Evolutionary conservation across 2,797 vertebrate species (phyloP), one percentile per base, ranked within the genome.

Genomic region (Gephyroberyx darwinii): DNA sequence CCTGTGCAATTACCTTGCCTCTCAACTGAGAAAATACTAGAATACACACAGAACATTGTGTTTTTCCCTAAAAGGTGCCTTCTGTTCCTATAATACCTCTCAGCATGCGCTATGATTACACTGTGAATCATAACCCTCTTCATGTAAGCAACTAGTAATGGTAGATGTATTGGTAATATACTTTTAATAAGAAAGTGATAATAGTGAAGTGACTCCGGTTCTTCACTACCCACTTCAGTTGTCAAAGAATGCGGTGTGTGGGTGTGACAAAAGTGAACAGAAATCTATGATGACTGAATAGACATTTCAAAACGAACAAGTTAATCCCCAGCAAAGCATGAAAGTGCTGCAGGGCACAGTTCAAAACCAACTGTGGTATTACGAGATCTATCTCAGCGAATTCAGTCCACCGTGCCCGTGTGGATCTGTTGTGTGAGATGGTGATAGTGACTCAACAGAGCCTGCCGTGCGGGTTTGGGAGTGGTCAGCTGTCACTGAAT

Each of bases 401-500:
- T 48, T 65, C 45, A 63, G 39, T 59, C 60, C 50, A 47, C 30
- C n/a, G 58, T 75, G 37, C 54, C 35, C 5, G 30, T 16, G 66
- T 45, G 69, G 58, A 75, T 81, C 16, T 71, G 76, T n/a, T 9
- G 45, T 22, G 68, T 66, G 74, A 77, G 68, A 68, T 71, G 65
- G 52, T 77, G 84, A 84, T 71, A 73, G 63, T 57, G 45, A 77
- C 75, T 61, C 81, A 56, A 39, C 81, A 68, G 77, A 71, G 86
- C 79, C 54, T 56, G 59, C 54, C 50, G 80, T 37, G 47, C 54
- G 67, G 77, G 74, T 74, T 61, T 58, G 72, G 77, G 84, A 78
- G 81, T 87, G 88, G 88, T 88, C 88, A 86, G 79, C 83, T 86
- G 84, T 86, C 88, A 81, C 84, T 83, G 88, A 87, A 67, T 74